phyloP scores from a whole-genome alignment of 2,888 invertebrate species.

The Melieria omissa region DNA sequence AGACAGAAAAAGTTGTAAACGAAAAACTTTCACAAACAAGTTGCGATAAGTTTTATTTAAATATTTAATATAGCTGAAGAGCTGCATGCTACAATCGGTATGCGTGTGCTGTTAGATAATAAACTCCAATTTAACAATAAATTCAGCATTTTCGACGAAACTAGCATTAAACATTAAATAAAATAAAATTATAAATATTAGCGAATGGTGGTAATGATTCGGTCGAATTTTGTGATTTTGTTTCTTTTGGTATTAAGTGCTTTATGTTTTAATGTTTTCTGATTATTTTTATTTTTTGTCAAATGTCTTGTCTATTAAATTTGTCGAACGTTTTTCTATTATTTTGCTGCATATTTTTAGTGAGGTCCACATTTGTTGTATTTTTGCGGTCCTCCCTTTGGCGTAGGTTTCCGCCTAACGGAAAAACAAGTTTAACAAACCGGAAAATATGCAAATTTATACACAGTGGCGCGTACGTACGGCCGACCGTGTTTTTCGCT shows the following conservation, averaged over 20 bases:
- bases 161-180: too few relatives aligned
- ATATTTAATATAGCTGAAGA: too few relatives aligned
- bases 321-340: slow-evolving; percentile 28
- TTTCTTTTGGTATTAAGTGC: too few relatives aligned
- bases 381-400: background rate
- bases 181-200: too few relatives aligned
- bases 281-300: background rate
- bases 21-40: slow-evolving; percentile 11
- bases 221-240: too few relatives aligned
- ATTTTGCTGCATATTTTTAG: slow-evolving; percentile 18
- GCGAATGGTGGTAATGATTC: too few relatives aligned
- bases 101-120: too few relatives aligned
- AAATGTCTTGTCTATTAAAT: slow-evolving; percentile 22
- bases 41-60: background rate
- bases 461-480: slow-evolving; percentile 19
- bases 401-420: slow-evolving; percentile 19
- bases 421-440: slow-evolving; percentile 43
- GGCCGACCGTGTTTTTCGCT: too few relatives aligned
- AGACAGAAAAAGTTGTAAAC: background rate
- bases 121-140: too few relatives aligned
- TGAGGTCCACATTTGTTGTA: background rate
- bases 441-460: slow-evolving; percentile 43
- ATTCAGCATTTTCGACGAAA: too few relatives aligned
- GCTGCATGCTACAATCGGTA: too few relatives aligned
- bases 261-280: too few relatives aligned